Percentiles rank a stretch among this genome's conserved stretches.
Conservation (phyloP, 1,140 invertebrate species). For the Bombus fervidus region DNA sequence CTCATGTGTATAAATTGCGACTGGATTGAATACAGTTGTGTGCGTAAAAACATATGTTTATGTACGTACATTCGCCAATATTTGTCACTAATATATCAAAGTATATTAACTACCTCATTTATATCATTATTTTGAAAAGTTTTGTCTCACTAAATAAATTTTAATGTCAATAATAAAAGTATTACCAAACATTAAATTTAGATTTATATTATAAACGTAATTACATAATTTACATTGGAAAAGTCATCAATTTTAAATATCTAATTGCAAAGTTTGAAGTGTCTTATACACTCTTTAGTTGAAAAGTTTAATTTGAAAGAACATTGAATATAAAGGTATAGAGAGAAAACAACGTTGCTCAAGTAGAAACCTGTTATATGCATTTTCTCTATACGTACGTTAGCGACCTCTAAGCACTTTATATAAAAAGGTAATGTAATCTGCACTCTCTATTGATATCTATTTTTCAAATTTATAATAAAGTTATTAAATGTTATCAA, state of each 20-base stretch:
- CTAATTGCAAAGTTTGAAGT: too few relatives aligned
- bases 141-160: background rate
- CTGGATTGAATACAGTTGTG: background rate
- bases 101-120: background rate
- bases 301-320: background rate
- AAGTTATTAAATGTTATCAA: background rate
- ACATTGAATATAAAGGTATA: background rate
- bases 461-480: background rate
- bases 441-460: background rate
- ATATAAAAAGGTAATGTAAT: background rate
- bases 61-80: background rate
- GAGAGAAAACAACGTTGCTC: background rate
- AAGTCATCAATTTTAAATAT: too few relatives aligned
- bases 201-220: too few relatives aligned
- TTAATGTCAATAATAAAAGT: background rate
- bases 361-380: background rate
- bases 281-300: background rate
- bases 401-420: slow-evolving; percentile 9
- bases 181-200: background rate
- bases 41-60: background rate
- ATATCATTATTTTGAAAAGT: background rate
- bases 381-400: background rate
- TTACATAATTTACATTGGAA: too few relatives aligned
- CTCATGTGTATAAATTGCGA: background rate
- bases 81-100: background rate